Evolutionary conservation across 2,797 vertebrate species (phyloP).

Genomic region (Tragelaphus oryx): DNA sequence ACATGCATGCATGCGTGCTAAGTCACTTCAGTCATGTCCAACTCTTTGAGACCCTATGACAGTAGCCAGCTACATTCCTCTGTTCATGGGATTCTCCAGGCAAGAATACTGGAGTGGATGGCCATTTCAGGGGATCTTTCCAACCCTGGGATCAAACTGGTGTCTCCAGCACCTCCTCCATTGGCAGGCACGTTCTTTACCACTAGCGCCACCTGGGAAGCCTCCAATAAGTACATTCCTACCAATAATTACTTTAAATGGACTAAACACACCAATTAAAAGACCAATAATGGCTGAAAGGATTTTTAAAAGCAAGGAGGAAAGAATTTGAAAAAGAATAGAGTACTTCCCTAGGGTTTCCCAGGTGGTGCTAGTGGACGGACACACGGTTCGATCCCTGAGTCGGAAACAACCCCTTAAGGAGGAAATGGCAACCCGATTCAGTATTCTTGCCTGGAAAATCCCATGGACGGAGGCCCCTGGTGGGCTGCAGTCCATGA

Average conservation of each 20-base stretch:
- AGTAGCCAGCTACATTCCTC: too few species aligned
- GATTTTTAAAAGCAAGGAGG: not conserved
- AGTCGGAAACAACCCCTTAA: not conserved
- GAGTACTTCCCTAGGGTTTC: not conserved
- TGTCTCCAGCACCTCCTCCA: not conserved
- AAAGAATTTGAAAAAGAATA: not conserved
- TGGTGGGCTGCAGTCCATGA: too few species aligned
- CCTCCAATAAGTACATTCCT: not conserved
- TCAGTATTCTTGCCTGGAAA: not conserved
- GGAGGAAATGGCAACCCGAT: not conserved
- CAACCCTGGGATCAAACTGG: too few species aligned
- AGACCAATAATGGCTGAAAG: not conserved
- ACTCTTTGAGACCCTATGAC: too few species aligned
- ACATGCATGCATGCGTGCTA: too few species aligned
- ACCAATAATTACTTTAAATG: not conserved
- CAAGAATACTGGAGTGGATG: too few species aligned
- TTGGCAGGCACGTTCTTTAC: too few species aligned
- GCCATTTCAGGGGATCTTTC: too few species aligned
- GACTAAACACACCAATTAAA: not conserved
- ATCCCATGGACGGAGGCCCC: not conserved
- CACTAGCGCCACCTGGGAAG: not conserved
- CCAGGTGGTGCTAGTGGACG: not conserved
- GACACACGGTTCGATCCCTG: rapidly evolving
- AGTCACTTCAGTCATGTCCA: too few species aligned
- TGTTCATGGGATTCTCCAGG: too few species aligned